phyloP scores from a whole-genome alignment of 2,113 vertebrate species.

The Zosterops hypoxanthus region DNA sequence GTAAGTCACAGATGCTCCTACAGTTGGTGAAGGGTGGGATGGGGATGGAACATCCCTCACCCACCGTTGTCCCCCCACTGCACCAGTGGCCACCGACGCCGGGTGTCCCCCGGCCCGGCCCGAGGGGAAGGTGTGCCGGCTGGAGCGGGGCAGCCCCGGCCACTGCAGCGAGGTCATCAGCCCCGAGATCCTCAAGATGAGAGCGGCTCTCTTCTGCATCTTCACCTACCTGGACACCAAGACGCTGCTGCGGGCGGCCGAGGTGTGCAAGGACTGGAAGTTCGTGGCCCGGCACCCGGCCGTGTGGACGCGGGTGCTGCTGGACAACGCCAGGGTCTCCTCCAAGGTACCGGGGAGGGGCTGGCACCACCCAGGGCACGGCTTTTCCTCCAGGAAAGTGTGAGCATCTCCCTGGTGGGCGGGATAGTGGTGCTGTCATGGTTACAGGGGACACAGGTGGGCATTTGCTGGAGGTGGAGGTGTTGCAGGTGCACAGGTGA shows the following conservation, averaged over 20 bases:
- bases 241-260: conserved; percentile 88
- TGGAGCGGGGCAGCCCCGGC: conserved; percentile 86
- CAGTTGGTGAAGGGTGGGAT: no score
- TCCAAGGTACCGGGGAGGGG: conserved; percentile 81
- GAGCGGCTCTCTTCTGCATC: conserved; percentile 95
- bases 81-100: neutral
- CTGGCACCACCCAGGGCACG: fast-evolving
- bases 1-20: no score
- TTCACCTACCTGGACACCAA: conserved; percentile 98
- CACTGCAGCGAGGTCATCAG: conserved; percentile 95
- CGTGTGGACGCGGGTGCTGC: conserved; percentile 93
- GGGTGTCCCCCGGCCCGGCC: conserved; percentile 45
- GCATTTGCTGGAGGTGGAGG: neutral
- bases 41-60: neutral
- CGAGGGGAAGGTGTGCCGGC: conserved; percentile 69
- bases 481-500: fast-evolving
- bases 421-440: fast-evolving
- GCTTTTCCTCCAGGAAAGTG: neutral
- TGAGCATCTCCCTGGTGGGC: fast-evolving
- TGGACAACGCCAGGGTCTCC: conserved; percentile 94
- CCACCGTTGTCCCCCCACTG: fast-evolving
- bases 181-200: conserved; percentile 96
- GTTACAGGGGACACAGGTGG: fast-evolving
- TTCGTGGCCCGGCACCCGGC: conserved; percentile 95
- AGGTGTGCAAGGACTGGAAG: conserved; percentile 96